phyloP scores from a whole-genome alignment of 2,113 vertebrate species.

The Tragulus kanchil region DNA sequence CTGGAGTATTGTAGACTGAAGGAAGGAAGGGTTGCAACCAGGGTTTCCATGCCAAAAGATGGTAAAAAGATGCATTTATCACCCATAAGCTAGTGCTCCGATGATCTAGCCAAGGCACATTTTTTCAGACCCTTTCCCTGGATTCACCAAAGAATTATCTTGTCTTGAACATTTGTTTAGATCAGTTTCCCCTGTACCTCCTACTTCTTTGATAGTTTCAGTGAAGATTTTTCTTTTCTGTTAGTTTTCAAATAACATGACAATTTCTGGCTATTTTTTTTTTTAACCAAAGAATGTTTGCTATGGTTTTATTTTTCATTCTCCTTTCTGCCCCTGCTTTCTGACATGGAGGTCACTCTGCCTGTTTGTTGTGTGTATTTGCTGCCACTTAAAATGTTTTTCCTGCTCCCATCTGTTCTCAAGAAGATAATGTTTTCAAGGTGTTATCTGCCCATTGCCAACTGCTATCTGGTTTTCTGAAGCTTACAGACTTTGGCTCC shows the following conservation, averaged over 20 bases:
- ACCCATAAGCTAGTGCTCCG: rapidly evolving
- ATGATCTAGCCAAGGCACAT: neutral
- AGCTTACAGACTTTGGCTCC: neutral
- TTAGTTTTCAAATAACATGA: neutral
- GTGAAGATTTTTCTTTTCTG: neutral
- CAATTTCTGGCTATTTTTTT: neutral
- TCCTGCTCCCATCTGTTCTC: neutral
- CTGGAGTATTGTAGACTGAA: neutral
- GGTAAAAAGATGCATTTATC: neutral
- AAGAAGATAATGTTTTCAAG: neutral
- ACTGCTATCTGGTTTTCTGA: neutral
- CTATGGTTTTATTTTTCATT: neutral
- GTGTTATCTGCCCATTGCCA: neutral
- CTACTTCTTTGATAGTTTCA: neutral
- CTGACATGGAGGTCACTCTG: neutral
- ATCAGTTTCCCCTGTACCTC: neutral
- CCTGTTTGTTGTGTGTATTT: neutral
- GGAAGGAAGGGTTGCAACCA: neutral
- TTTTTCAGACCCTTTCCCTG: neutral
- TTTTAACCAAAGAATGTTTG: neutral
- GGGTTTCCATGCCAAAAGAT: neutral
- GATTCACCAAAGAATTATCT: neutral
- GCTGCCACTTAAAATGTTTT: neutral
- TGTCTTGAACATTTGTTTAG: neutral
- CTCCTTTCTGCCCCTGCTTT: neutral